A percentile compares a stretch with the other conserved stretches of the same genome.
These are phyloP conservation scores for Gadopsis bispinosus DNA, from an alignment of 2,797 vertebrate species.

Conservation along the genomic window DNA sequence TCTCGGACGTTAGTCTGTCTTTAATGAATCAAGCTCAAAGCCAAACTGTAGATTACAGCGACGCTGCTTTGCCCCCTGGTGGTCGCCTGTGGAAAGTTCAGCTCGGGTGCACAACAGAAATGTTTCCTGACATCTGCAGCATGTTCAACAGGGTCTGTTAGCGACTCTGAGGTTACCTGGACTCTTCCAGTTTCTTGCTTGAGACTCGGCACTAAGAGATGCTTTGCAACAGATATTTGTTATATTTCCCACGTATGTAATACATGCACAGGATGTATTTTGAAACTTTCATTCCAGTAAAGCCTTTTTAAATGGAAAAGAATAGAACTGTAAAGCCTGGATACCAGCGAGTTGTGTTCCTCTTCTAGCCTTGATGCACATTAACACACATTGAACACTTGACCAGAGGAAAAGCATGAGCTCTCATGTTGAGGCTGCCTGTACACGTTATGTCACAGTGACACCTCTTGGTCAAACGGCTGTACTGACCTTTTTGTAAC, in stretches of 20 bases:
- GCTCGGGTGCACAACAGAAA: background rate
- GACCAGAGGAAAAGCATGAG: background rate
- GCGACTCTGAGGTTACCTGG: background rate
- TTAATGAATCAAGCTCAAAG: background rate
- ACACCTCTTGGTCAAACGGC: constrained; percentile 44
- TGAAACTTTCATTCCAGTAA: too few relatives aligned
- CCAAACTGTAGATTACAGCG: background rate
- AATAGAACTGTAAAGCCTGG: background rate
- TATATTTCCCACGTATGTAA: too few relatives aligned
- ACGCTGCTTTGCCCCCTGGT: constrained; percentile 25
- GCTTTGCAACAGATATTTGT: too few relatives aligned
- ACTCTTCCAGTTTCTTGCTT: background rate
- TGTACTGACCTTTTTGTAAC: constrained; percentile 12
- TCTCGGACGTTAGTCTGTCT: background rate
- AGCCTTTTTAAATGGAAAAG: too few relatives aligned
- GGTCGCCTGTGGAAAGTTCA: constrained; percentile 10
- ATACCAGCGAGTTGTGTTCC: background rate
- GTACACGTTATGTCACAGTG: constrained; percentile 25
- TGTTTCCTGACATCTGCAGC: background rate
- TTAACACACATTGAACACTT: background rate
- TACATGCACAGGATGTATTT: too few relatives aligned
- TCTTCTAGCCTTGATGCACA: background rate
- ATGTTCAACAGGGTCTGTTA: background rate
- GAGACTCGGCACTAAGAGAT: background rate
- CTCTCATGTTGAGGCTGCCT: background rate